A percentile compares a stretch with the other conserved stretches of the same genome.
phyloP scores from a whole-genome alignment of 2,888 invertebrate species.

The Cantharis nigra region DNA sequence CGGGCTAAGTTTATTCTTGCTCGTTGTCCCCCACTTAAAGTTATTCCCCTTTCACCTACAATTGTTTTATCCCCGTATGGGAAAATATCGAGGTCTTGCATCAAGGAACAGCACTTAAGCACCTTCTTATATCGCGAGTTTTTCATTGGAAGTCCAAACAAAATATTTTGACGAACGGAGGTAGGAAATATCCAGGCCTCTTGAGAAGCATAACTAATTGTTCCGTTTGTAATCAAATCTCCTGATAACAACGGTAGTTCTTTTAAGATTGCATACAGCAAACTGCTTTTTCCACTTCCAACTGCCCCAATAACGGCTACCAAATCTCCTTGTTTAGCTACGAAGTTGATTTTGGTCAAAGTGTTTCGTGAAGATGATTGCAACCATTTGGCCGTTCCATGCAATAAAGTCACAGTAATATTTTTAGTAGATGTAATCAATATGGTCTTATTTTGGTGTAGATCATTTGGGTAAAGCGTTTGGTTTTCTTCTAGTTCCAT shows the following conservation, averaged over 20 bases:
- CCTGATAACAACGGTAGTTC: constrained; percentile 72
- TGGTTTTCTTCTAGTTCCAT: constrained; percentile 63
- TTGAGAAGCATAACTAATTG: constrained; percentile 76
- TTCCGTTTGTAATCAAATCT: constrained; percentile 64
- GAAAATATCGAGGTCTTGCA: constrained; percentile 70
- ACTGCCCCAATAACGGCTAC: constrained; percentile 72
- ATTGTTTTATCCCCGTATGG: constrained; percentile 77
- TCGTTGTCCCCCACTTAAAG: constrained; percentile 76
- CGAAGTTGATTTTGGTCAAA: constrained; percentile 56
- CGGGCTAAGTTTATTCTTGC: constrained; percentile 68
- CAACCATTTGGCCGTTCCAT: constrained; percentile 60
- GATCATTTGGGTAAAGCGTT: constrained; percentile 30
- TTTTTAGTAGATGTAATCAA: constrained; percentile 21
- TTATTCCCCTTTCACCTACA: constrained; percentile 78
- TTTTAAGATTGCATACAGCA: constrained; percentile 71
- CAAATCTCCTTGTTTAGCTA: constrained; percentile 52
- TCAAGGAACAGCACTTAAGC: constrained; percentile 69
- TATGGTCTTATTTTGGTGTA: background rate
- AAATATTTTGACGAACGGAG: constrained; percentile 70
- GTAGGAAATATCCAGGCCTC: constrained; percentile 83
- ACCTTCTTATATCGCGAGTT: constrained; percentile 66
- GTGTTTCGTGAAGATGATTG: constrained; percentile 55
- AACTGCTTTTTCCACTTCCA: constrained; percentile 67
- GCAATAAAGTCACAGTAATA: constrained; percentile 49
- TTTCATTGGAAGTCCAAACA: constrained; percentile 79